phyloP scores from a whole-genome alignment of 2,113 vertebrate species.

The Boulengeromyrus knoepffleri region DNA sequence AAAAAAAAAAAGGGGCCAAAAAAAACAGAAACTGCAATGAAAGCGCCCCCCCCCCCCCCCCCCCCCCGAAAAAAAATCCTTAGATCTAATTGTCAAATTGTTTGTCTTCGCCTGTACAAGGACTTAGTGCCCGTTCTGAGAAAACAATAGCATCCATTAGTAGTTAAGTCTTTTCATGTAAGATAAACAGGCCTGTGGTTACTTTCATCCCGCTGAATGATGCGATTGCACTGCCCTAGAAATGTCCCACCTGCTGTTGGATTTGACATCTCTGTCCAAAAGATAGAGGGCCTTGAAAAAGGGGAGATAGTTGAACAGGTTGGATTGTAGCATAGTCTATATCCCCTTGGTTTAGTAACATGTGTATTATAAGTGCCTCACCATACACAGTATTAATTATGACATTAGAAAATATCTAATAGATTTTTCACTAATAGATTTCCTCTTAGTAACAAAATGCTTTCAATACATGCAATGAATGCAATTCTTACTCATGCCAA shows the following conservation, averaged over 20 bases:
- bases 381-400: background rate
- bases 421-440: background rate
- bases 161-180: background rate
- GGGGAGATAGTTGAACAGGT: background rate
- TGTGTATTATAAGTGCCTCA: background rate
- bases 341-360: background rate
- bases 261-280: slow-evolving; percentile 1
- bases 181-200: background rate
- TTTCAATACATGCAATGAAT: background rate
- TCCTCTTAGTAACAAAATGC: background rate
- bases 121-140: background rate
- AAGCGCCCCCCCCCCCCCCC: too few relatives aligned
- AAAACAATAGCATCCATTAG: background rate
- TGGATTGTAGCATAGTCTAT: background rate
- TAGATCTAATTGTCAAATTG: background rate
- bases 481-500: background rate
- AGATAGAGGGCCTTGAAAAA: background rate
- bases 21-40: too few relatives aligned
- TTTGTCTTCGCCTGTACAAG: background rate
- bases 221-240: background rate
- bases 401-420: background rate
- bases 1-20: too few relatives aligned
- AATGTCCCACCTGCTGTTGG: background rate
- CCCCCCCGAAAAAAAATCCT: background rate
- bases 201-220: background rate